Conservation (phyloP, 1,140 invertebrate genomes). For the Trachelipus rathkii region DNA sequence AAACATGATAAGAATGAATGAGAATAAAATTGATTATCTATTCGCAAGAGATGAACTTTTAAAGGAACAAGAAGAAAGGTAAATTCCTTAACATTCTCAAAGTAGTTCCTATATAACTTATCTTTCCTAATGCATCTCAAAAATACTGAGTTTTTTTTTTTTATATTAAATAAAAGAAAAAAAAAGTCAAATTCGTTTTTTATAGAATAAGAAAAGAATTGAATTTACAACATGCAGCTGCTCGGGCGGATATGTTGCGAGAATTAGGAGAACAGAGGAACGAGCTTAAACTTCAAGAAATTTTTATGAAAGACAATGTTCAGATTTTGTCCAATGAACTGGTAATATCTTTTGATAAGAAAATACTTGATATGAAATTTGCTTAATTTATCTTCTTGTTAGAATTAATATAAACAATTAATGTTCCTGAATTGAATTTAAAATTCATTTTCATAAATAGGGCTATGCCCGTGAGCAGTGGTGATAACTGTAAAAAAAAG, state of each 20-base stretch:
- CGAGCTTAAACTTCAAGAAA: background rate
- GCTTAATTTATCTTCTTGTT: too few relatives aligned
- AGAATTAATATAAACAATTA: too few relatives aligned
- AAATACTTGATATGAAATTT: too few relatives aligned
- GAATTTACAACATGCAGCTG: background rate
- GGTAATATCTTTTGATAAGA: background rate
- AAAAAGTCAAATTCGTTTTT: too few relatives aligned
- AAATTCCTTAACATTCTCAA: background rate
- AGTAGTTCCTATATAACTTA: background rate
- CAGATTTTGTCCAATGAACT: background rate
- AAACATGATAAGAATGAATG: background rate
- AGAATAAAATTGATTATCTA: background rate
- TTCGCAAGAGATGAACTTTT: slow-evolving; percentile 1
- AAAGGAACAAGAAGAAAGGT: slow-evolving; percentile 8
- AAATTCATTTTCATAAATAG: too few relatives aligned
- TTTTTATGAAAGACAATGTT: background rate
- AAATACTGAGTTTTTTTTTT: too few relatives aligned
- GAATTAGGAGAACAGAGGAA: background rate
- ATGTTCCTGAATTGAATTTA: too few relatives aligned
- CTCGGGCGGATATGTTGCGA: background rate
- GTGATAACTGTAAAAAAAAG: too few relatives aligned
- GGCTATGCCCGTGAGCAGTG: too few relatives aligned
- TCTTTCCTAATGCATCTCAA: too few relatives aligned
- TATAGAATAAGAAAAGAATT: background rate
- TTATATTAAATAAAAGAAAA: too few relatives aligned